Evolutionary conservation across 2,888 invertebrate genomes (phyloP).

Genomic region (Zonitis immaculata): DNA sequence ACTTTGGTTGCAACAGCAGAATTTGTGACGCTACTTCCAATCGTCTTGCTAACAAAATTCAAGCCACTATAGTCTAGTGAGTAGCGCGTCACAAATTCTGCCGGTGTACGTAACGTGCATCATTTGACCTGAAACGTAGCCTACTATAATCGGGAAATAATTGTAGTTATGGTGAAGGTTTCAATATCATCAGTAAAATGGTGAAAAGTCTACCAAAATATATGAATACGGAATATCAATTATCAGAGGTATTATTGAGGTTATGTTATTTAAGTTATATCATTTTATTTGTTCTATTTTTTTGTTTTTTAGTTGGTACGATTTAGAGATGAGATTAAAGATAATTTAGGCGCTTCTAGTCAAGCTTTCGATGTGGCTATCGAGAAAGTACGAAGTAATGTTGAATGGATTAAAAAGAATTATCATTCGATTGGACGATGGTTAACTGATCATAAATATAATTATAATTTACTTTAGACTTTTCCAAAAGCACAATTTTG

Average conservation of each 20-base stretch:
- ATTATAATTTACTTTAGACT: slow-evolving; percentile 17
- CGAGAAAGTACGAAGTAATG: slow-evolving; percentile 53
- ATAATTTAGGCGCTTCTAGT: slow-evolving; percentile 50
- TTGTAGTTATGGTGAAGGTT: slow-evolving; percentile 54
- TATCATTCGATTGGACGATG: slow-evolving; percentile 45
- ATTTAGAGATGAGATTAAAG: slow-evolving; percentile 44
- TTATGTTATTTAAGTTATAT: no score
- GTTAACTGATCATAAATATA: slow-evolving; percentile 36
- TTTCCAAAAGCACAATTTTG: neutral
- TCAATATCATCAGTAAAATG: slow-evolving; percentile 53
- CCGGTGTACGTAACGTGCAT: no score
- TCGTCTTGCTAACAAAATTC: no score
- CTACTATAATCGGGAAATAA: no score
- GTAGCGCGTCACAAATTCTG: no score
- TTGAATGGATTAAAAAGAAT: slow-evolving; percentile 56
- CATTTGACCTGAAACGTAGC: no score
- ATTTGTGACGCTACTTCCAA: no score
- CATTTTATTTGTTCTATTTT: no score
- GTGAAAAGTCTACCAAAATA: slow-evolving; percentile 51
- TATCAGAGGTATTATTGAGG: slow-evolving; percentile 44
- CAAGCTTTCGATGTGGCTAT: slow-evolving; percentile 53
- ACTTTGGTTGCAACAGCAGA: no score
- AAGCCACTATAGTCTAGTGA: no score
- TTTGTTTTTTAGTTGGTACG: slow-evolving; percentile 39
- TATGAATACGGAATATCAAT: slow-evolving; percentile 52